A percentile compares a stretch with the other conserved stretches of the same genome.
Conservation (phyloP, 2,888 invertebrate species). For the Trachelus troglodyta region DNA sequence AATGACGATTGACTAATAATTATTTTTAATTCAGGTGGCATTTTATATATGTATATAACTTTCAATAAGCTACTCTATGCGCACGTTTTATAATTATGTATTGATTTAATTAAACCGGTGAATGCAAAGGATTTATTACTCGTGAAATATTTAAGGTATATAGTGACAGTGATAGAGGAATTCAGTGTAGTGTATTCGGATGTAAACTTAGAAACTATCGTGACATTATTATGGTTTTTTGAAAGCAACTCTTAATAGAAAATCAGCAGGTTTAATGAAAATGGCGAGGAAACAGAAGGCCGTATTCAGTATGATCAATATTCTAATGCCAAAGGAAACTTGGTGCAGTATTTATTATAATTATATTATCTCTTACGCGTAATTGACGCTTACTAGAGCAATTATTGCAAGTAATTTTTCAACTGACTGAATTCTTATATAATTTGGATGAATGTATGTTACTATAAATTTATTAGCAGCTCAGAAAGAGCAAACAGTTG, state of each 20-base stretch:
- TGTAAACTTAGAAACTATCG: neutral
- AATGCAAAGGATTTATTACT: neutral
- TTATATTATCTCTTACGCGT: neutral
- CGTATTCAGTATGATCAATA: neutral
- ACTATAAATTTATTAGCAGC: neutral
- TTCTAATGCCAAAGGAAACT: neutral
- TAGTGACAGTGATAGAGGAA: neutral
- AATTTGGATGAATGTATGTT: neutral
- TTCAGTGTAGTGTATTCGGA: neutral
- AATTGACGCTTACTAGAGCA: neutral
- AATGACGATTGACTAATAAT: neutral
- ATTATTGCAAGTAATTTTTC: neutral
- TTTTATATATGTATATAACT: neutral
- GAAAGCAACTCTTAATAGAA: neutral
- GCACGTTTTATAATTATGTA: neutral
- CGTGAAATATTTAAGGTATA: neutral
- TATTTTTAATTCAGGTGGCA: neutral
- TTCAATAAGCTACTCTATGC: neutral
- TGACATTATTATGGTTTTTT: neutral
- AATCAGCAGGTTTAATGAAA: neutral
- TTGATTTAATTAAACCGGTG: neutral
- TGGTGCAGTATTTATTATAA: neutral
- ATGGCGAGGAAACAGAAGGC: neutral
- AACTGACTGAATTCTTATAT: neutral
- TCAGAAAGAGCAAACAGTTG: neutral